Evolutionary conservation across 2,797 vertebrate species (phyloP).

Genomic region (Anisognathus igniventris): DNA sequence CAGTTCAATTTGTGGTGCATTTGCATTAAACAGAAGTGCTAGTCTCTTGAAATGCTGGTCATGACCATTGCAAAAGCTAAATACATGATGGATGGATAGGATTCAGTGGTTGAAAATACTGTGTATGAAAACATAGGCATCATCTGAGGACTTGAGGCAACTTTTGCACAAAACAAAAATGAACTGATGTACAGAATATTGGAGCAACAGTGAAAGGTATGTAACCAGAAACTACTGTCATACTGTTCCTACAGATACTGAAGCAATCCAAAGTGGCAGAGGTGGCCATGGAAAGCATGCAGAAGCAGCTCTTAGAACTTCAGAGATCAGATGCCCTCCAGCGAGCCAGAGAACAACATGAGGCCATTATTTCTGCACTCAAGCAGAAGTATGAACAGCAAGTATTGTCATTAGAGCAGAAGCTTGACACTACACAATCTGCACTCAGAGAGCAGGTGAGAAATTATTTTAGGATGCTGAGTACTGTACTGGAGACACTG

Average conservation of each 20-base stretch:
- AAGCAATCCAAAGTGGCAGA: constrained; percentile 87
- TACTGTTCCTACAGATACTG: constrained; percentile 71
- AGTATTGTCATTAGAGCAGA: constrained; percentile 79
- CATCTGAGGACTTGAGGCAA: neutral
- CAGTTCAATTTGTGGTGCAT: neutral
- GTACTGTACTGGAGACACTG: neutral
- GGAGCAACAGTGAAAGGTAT: neutral
- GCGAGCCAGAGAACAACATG: constrained; percentile 85
- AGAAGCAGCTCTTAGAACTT: constrained; percentile 90
- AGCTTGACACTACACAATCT: constrained; percentile 76
- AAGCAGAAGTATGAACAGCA: constrained; percentile 87
- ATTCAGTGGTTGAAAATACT: neutral
- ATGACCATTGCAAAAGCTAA: neutral
- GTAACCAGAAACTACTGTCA: neutral
- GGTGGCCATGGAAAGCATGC: constrained; percentile 87
- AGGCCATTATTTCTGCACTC: constrained; percentile 76
- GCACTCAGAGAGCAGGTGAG: constrained; percentile 86
- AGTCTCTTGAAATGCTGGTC: neutral
- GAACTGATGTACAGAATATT: neutral
- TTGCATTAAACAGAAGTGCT: neutral
- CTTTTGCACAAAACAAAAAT: neutral
- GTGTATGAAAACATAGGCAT: neutral
- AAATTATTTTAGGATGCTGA: neutral
- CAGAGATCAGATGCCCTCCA: constrained; percentile 88
- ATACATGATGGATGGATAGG: neutral